A percentile compares a stretch with the other conserved stretches of the same genome.
These are phyloP conservation scores for Ips nitidus DNA, from an alignment of 1,140 invertebrate genomes.

Conservation along the genomic window DNA sequence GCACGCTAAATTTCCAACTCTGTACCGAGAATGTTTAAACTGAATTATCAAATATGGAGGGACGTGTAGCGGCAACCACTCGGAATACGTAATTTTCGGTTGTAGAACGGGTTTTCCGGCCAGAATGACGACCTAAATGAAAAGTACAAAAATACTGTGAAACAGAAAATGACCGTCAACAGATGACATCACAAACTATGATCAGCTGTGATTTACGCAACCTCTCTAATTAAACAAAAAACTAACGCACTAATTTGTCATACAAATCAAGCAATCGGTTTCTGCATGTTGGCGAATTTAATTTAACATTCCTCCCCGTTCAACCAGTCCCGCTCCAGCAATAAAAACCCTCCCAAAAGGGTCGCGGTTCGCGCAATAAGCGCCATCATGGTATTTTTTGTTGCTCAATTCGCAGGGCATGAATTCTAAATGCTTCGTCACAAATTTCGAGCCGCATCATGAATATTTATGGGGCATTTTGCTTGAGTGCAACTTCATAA, in stretches of 20 bases:
- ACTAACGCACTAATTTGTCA: no score
- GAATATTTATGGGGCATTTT: conserved; percentile 22
- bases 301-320: no score
- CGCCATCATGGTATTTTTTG: conserved; percentile 14
- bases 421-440: conserved; percentile 27
- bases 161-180: no score
- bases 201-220: no score
- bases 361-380: conserved; percentile 15
- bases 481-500: conserved; percentile 16
- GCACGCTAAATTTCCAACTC: conserved; percentile 20
- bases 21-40: conserved; percentile 22
- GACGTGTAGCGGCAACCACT: not conserved
- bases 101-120: no score
- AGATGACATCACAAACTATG: no score
- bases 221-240: no score
- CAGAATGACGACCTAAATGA: no score
- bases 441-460: conserved; percentile 17
- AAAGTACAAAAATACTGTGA: no score
- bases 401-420: conserved; percentile 29
- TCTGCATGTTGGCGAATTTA: no score
- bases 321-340: no score
- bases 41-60: conserved; percentile 15
- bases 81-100: conserved; percentile 11
- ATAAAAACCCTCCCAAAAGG: not conserved
- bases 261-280: no score